phyloP scores from a whole-genome alignment of 53 echinoderm and acorn worm species.

The Zoroaster sp. region DNA sequence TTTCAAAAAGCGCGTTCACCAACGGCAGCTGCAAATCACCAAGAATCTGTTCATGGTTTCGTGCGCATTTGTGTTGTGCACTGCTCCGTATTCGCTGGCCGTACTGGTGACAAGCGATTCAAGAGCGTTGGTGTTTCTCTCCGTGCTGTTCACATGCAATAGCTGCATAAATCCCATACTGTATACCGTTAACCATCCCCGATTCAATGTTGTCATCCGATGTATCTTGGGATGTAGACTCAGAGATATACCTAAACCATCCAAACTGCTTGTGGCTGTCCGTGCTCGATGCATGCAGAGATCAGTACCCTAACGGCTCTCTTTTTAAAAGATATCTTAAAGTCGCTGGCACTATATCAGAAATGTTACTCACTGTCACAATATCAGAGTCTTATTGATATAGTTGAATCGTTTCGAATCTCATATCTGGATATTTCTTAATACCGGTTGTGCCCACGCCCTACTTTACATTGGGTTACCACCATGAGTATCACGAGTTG shows the following conservation, averaged over 20 bases:
- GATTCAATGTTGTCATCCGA: constrained; percentile 58
- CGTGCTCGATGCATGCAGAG: background rate
- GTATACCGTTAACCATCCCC: constrained; percentile 62
- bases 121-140: constrained; percentile 15
- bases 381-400: too few relatives aligned
- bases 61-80: constrained; percentile 11
- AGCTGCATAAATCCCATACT: constrained; percentile 70
- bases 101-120: background rate
- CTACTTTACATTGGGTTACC: too few relatives aligned
- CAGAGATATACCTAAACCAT: constrained; percentile 46
- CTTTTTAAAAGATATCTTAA: too few relatives aligned
- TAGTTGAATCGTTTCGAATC: too few relatives aligned
- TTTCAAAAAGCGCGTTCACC: constrained; percentile 10
- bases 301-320: too few relatives aligned
- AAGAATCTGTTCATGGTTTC: constrained; percentile 41
- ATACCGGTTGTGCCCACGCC: too few relatives aligned
- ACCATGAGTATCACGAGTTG: too few relatives aligned
- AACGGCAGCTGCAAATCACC: constrained; percentile 41
- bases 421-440: too few relatives aligned
- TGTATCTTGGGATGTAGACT: constrained; percentile 61
- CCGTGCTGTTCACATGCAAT: constrained; percentile 56
- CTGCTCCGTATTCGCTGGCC: constrained; percentile 13
- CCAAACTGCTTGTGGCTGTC: background rate
- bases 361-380: too few relatives aligned
- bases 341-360: too few relatives aligned